Base-by-base conservation (phyloP, 2,113 vertebrate genomes). In the Progne subis region DNA sequence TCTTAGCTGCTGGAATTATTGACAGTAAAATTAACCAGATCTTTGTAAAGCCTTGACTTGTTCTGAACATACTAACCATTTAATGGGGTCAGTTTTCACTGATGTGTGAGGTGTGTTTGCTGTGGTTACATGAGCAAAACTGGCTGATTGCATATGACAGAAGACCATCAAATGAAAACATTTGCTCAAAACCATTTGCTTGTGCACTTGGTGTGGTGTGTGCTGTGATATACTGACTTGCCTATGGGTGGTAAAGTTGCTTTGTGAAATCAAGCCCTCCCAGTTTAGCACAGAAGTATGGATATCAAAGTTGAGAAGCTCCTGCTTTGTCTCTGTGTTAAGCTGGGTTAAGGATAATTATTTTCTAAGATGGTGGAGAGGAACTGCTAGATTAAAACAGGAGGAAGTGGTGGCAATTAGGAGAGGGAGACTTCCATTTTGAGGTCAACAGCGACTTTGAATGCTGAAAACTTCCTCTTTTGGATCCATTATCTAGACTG, bases 11-110 rank as follows among this genome's bases (percentile, higher is more conserved):
- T 75, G 65, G 41, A 69, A 50, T 88, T 91, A 88, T 79, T 94
- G 86, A 69, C 65, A 91, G 50, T 84, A 93, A 93, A 93, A 92
- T 94, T 76, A 95, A 82, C 47, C 24, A 78, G 8, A 61, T 81
- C 41, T 65, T 81, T 90, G 88, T 59, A 75, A 93, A 92, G 47
- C 34, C 39, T 78, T 10, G 43, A 16, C 44, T 93, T 82, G 20
- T 68, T 95, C 61, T 84, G 74, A 86, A 44, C 81, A 25, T 59
- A 60, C 34, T 23, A 20, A 16, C 72, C 31, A 12, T 83, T 93
- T 88, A 74, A 78, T 41, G 20, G 72, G 49, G 72, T 92, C 86
- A 75, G 49, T 56, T 88, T 92, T 85, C 57, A 53, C 65, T 34
- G 24, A 8, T 37, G 28, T 2, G 2, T 43, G 53, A 77, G 31